Base-by-base conservation (phyloP, 2,797 vertebrate species). In the Anguilla marmorata region DNA sequence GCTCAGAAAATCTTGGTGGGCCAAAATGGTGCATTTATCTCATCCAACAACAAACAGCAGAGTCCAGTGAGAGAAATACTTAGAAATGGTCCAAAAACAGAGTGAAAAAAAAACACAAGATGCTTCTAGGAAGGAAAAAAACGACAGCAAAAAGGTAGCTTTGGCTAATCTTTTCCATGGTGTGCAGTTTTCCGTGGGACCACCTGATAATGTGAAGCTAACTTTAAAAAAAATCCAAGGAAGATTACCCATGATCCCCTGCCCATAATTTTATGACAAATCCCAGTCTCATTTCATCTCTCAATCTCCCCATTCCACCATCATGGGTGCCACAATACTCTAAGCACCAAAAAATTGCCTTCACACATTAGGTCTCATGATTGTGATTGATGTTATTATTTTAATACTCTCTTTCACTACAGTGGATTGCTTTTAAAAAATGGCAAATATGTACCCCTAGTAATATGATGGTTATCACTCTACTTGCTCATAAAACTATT, bases 401-500 rank as follows among this genome's bases (percentile, higher is more conserved):
- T 93, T 96, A 94, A 94, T 94, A 92, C 93, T 93, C 94, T 94
- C 93, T 93, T 91, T 93, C 91, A 92, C 92, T 89, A 86, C 91
- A 92, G 90, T 91, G 93, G 89, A 91, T 95, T 90, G 92, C 94
- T 93, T 69, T 69, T 94, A 93, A 94, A 94, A 95, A 90, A 90
- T 93, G 92, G 92, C 94, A 95, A 96, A 96, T 95, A 96, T 96
- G 95, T 88, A 90, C 85, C 88, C 54, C 79, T 88, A 90, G 90
- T 93, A 91, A 90, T 89, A 85, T 84, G 91, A 93, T 92, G 88
- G 86, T 90, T 93, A 93, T 96, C 95, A 86, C 91, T 3, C 33
- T 91, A 86, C 91, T 92, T 90, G 93, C 93, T 94, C 94, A 94
- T 94, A 96, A 96, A 96, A 93, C 95, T 93, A 95, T 96, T 95